A percentile compares a stretch with the other conserved stretches of the same genome.
phyloP scores from a whole-genome alignment of 2,888 invertebrate genomes.

The Orthosia gothica region DNA sequence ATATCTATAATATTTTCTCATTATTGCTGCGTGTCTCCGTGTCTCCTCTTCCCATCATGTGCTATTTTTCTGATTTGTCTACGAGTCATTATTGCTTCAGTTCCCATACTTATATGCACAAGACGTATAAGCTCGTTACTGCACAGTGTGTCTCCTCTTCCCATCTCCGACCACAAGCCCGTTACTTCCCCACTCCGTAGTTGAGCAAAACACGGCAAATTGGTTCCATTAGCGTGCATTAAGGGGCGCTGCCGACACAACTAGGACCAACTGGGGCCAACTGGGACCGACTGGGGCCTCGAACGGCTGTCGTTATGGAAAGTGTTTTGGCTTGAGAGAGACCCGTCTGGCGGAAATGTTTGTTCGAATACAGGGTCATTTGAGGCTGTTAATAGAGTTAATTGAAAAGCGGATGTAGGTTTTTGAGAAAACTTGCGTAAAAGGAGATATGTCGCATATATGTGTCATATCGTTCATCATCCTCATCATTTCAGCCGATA shows the following conservation, averaged over 20 bases:
- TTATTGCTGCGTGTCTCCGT: no score
- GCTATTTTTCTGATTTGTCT: not conserved
- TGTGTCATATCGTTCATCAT: no score
- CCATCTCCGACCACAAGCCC: slow-evolving; percentile 26
- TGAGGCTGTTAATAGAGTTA: slow-evolving; percentile 26
- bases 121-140: slow-evolving; percentile 4
- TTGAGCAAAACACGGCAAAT: slow-evolving; percentile 83
- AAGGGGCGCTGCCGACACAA: slow-evolving; percentile 68
- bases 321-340: slow-evolving; percentile 42
- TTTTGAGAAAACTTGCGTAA: not conserved
- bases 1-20: no score
- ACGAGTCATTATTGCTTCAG: not conserved
- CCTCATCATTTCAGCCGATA: no score
- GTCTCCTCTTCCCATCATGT: no score
- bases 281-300: slow-evolving; percentile 46
- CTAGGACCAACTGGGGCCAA: slow-evolving; percentile 49
- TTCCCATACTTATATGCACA: not conserved
- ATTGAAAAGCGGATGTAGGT: slow-evolving; percentile 9
- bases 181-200: slow-evolving; percentile 55
- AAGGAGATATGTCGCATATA: no score
- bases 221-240: slow-evolving; percentile 84
- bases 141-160: slow-evolving; percentile 19
- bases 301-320: slow-evolving; percentile 43
- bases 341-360: slow-evolving; percentile 50
- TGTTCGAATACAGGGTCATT: slow-evolving; percentile 28